phyloP scores from a whole-genome alignment of 2,888 invertebrate genomes.

The Cinara cedri region DNA sequence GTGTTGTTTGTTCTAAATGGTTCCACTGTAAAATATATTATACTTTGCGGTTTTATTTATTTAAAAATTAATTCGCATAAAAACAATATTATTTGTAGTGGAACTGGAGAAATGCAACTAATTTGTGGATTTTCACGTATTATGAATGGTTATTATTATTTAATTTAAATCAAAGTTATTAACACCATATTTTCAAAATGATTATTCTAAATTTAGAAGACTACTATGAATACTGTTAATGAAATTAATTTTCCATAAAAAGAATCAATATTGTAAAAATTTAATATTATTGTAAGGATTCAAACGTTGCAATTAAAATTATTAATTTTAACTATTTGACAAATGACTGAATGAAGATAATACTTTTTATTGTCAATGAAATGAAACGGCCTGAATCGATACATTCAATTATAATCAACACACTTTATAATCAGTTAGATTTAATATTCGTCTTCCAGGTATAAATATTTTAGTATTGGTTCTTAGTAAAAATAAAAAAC shows the following conservation, averaged over 20 bases:
- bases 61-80: neutral
- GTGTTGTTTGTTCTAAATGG: too few relatives aligned
- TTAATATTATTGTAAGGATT: neutral
- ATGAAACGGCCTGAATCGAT: slow-evolving; percentile 12
- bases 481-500: too few relatives aligned
- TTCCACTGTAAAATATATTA: too few relatives aligned
- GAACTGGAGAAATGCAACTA: too few relatives aligned
- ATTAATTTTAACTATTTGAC: slow-evolving; percentile 22
- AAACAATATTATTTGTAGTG: neutral
- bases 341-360: slow-evolving; percentile 32
- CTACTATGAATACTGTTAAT: neutral
- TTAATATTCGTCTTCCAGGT: slow-evolving; percentile 42
- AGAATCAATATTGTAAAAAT: slow-evolving; percentile 20
- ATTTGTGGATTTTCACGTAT: neutral
- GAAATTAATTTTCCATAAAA: slow-evolving; percentile 37
- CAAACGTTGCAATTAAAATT: slow-evolving; percentile 1
- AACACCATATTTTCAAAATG: slow-evolving; percentile 20
- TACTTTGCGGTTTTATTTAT: too few relatives aligned
- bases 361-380: neutral
- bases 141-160: neutral
- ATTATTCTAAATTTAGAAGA: neutral
- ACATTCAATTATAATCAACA: neutral
- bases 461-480: slow-evolving; percentile 11
- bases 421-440: neutral
- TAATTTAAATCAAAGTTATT: neutral